Conservation (phyloP, 2,888 invertebrate species). For the Dolichopus griseipennis region DNA sequence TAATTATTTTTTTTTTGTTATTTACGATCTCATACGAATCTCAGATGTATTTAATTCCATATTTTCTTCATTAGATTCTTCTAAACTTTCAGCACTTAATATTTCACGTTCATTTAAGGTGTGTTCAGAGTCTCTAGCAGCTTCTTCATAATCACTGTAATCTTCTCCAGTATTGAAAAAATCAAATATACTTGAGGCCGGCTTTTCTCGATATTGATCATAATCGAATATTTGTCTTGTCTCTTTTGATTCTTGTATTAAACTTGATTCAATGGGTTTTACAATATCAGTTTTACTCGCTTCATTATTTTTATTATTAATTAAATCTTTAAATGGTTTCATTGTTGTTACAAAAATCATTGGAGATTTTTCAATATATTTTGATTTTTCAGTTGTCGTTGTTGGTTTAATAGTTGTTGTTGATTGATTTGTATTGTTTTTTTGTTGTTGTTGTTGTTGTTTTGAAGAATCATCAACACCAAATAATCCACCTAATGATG, state of each 20-base stretch:
- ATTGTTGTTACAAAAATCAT: slow-evolving; percentile 22
- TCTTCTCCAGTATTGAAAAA: background rate
- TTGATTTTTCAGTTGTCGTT: slow-evolving; percentile 8
- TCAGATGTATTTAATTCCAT: background rate
- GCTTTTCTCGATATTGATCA: slow-evolving; percentile 38
- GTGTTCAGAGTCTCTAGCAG: background rate
- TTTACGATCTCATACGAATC: background rate
- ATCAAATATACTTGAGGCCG: slow-evolving; percentile 19
- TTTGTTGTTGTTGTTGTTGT: slow-evolving; percentile 17
- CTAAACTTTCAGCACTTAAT: background rate
- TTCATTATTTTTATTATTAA: background rate
- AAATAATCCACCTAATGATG: slow-evolving; percentile 35
- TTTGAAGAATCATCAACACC: slow-evolving; percentile 27
- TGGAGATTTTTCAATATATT: background rate
- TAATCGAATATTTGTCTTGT: slow-evolving; percentile 41
- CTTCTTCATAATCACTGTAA: background rate
- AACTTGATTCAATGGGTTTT: slow-evolving; percentile 17
- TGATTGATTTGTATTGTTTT: slow-evolving; percentile 14
- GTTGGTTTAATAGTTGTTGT: slow-evolving; percentile 9
- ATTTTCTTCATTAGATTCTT: background rate
- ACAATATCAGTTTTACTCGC: slow-evolving; percentile 17
- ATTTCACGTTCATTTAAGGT: background rate
- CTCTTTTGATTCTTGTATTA: slow-evolving; percentile 22
- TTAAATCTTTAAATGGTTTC: background rate
- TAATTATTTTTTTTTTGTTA: no score